A percentile compares a stretch with the other conserved stretches of the same genome.
phyloP scores from a whole-genome alignment of 2,113 vertebrate species.

The Oreochromis spilurus region DNA sequence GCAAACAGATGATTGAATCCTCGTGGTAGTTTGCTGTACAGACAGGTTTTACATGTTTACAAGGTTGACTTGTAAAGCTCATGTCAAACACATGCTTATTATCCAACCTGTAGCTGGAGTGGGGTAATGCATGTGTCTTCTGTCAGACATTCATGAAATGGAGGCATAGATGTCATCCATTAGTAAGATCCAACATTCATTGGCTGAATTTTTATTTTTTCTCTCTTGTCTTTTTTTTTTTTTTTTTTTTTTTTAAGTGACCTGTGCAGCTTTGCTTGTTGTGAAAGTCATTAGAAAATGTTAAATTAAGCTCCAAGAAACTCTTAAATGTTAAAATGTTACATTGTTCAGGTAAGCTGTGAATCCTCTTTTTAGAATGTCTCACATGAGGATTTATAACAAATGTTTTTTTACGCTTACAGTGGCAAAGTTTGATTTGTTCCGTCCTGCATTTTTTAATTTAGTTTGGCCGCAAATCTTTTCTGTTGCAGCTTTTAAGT shows the following conservation, averaged over 20 bases:
- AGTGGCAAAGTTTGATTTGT: background rate
- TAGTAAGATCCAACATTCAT: background rate
- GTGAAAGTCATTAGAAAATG: background rate
- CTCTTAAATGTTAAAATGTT: background rate
- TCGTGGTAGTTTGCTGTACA: accelerated
- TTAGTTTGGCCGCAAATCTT: background rate
- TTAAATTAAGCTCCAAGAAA: background rate
- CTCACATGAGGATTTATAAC: background rate
- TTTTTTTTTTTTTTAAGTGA: background rate
- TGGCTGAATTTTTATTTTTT: background rate
- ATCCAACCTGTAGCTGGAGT: background rate
- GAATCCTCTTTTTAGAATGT: background rate
- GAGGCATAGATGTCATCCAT: background rate
- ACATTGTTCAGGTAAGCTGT: accelerated
- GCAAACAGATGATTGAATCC: background rate
- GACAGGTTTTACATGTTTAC: background rate
- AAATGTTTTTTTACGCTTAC: background rate
- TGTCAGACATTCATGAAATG: background rate
- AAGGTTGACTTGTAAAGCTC: background rate
- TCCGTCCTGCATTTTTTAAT: background rate
- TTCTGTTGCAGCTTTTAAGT: background rate
- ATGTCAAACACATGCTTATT: background rate
- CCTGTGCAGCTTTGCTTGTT: background rate
- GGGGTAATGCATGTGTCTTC: background rate
- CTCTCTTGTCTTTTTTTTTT: background rate